These are phyloP conservation scores for Phaenicophaeus curvirostris DNA, from an alignment of 2,797 vertebrate genomes.

Conservation along the genomic window DNA sequence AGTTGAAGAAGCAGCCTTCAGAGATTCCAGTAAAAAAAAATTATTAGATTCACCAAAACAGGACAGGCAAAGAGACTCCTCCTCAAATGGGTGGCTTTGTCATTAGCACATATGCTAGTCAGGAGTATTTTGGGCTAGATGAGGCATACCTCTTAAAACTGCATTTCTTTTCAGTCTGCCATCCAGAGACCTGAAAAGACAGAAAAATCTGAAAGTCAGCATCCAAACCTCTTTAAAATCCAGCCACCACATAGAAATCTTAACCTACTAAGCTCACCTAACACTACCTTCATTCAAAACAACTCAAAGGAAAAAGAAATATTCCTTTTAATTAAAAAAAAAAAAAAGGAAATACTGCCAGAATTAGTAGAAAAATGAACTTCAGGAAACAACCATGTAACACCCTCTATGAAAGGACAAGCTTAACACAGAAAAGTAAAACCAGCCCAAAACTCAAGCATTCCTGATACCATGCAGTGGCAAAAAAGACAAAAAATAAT, in stretches of 20 bases:
- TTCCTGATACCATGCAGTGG: neutral
- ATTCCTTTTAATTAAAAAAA: neutral
- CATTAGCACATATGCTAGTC: neutral
- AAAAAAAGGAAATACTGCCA: neutral
- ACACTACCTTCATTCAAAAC: neutral
- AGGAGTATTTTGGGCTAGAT: neutral
- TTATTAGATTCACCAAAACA: neutral
- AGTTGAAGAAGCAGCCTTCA: neutral
- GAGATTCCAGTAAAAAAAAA: neutral
- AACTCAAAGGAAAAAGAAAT: neutral
- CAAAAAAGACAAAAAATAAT: neutral
- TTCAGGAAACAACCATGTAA: neutral
- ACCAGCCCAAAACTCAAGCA: neutral
- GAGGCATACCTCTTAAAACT: constrained; percentile 51
- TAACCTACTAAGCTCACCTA: neutral
- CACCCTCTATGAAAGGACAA: neutral
- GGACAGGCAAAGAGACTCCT: neutral
- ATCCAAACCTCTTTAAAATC: neutral
- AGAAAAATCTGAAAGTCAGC: constrained; percentile 7
- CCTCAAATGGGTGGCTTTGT: neutral
- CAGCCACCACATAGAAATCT: neutral
- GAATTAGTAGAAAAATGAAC: neutral
- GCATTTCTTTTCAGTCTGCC: constrained; percentile 54
- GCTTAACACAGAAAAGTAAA: neutral
- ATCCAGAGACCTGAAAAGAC: constrained; percentile 49